Evolutionary conservation across 2,888 invertebrate genomes (phyloP), one percentile per base, ranked within the genome.

Genomic region (Pandemis corylana): DNA sequence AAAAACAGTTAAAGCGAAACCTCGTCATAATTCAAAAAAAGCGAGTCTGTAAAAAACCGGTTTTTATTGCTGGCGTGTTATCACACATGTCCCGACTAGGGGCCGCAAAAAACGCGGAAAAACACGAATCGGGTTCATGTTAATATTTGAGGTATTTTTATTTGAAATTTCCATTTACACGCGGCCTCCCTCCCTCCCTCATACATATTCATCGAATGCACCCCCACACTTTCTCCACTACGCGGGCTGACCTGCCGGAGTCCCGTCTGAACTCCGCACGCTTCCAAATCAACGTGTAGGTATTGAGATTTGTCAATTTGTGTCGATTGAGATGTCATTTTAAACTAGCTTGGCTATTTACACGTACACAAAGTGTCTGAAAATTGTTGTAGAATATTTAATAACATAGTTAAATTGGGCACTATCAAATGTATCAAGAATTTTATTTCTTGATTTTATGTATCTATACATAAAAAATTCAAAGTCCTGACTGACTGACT

Each of bases 201-300:
- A 95, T 96, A 95, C 95, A 96, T 96, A 96, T 95, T 95, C 95
- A 96, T 91, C 88, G 91, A 91, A 94, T 95, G 95, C 95, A 95
- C 95, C 95, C 95, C 89, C 89, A 87, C 89, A 93, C 93, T 93
- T 93, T 93, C 92, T 90, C 92, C 89, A 79, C 82, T 84, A 74
- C 62, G 59, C 46, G 10, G 64, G 28, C 20, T 74, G 87, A 87
- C 86, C 87, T 86, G 83, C 83, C 82, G 85, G 84, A 87, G 88
- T 87, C 88, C 86, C 85, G 81, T 85, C 85, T 82, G 51, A 72
- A 70, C 66, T 61, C 65, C 66, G 65, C 65, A 68, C 69, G 42
- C 65, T 70, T 70, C 65, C 42, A 51, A 70, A 74, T 74, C 73
- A 69, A 73, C 63, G 73, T 69, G 68, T n/a, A n/a, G n/a, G n/a